A percentile compares a stretch with the other conserved stretches of the same genome.
These are phyloP conservation scores for Nibea coibor DNA, from an alignment of 2,113 vertebrate species.

Conservation along the genomic window DNA sequence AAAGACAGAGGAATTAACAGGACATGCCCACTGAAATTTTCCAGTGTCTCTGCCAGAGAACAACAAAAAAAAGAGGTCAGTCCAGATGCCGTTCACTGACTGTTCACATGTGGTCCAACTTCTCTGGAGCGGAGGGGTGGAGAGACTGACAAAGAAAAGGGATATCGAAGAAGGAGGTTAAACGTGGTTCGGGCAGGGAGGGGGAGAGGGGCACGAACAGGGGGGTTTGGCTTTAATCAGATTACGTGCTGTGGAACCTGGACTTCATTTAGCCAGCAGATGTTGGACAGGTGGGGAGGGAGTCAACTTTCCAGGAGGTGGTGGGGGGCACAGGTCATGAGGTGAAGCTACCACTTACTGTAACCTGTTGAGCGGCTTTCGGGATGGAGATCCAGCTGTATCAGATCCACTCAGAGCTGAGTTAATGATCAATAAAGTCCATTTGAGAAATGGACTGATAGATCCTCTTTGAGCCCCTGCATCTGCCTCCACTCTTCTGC, in stretches of 20 bases:
- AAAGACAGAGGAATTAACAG: conserved; percentile 60
- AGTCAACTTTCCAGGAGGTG: conserved; percentile 20
- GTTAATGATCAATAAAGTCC: conserved; percentile 13
- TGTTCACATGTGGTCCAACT: conserved; percentile 65
- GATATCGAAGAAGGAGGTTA: conserved; percentile 39
- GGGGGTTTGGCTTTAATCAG: conserved; percentile 31
- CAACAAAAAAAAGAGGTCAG: conserved; percentile 49
- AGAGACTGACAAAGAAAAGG: conserved; percentile 17
- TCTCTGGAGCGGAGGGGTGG: conserved; percentile 36
- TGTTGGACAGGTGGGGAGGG: conserved; percentile 50
- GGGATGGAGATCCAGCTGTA: neutral
- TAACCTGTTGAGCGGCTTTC: neutral
- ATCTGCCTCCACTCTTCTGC: conserved; percentile 2
- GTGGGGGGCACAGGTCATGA: neutral
- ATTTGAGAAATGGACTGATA: neutral
- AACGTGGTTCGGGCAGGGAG: conserved; percentile 2
- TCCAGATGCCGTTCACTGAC: conserved; percentile 68
- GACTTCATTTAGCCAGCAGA: conserved; percentile 48
- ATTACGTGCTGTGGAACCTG: conserved; percentile 40
- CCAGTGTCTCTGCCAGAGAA: conserved; percentile 75
- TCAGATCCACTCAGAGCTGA: conserved; percentile 15
- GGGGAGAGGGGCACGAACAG: too few relatives aligned
- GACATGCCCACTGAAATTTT: conserved; percentile 76
- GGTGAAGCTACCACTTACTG: conserved; percentile 19
- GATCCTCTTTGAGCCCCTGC: conserved; percentile 14